Evolutionary conservation across 2,797 vertebrate genomes (phyloP).

Genomic region (Diplodus sargus): DNA sequence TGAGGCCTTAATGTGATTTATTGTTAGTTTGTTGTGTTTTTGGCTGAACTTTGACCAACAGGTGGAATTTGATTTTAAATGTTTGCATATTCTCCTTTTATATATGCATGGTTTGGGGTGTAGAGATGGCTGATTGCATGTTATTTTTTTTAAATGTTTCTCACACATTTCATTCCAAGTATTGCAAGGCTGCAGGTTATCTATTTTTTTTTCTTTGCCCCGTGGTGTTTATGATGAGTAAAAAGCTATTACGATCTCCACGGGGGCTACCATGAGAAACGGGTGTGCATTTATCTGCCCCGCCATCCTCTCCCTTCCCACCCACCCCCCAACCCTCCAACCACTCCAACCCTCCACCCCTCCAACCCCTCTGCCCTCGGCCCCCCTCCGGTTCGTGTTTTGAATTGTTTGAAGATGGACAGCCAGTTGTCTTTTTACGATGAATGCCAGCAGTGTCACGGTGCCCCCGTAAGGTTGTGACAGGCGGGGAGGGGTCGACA

Average conservation of each 20-base stretch:
- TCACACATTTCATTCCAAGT: constrained; percentile 12
- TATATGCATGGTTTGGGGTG: background rate
- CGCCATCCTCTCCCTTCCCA: background rate
- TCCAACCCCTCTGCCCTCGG: background rate
- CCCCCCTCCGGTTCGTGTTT: constrained; percentile 60
- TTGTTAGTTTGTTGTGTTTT: background rate
- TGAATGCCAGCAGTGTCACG: constrained; percentile 70
- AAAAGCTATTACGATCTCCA: constrained; percentile 65
- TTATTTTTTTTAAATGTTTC: constrained; percentile 4
- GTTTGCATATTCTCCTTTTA: background rate
- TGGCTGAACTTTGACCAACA: background rate
- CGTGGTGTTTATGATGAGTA: constrained; percentile 68
- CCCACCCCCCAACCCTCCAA: background rate
- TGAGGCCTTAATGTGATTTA: background rate
- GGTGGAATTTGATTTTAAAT: background rate
- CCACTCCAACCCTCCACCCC: background rate
- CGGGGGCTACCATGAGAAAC: constrained; percentile 57
- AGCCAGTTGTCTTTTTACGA: constrained; percentile 79
- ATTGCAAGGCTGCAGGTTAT: constrained; percentile 18
- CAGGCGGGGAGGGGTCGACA: constrained; percentile 39
- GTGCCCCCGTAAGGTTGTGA: constrained; percentile 62
- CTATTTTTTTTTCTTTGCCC: constrained; percentile 54
- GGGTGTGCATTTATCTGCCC: constrained; percentile 45
- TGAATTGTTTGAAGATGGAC: constrained; percentile 78
- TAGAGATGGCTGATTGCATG: background rate